phyloP scores from a whole-genome alignment of 2,888 invertebrate species.

The Callosobruchus maculatus region DNA sequence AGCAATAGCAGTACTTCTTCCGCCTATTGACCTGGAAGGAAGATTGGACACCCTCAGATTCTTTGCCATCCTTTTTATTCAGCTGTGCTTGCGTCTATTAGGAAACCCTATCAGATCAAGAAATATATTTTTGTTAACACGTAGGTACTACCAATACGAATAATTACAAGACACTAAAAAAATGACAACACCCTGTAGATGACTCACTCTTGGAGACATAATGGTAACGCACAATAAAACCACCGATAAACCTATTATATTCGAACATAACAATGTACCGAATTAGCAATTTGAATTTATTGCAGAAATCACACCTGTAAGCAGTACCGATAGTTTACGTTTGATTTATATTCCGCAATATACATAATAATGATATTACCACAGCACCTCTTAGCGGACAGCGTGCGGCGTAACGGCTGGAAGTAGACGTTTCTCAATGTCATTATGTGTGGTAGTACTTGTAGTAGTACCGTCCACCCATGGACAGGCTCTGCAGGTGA shows the following conservation, averaged over 20 bases:
- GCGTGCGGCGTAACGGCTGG: background rate
- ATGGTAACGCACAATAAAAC: background rate
- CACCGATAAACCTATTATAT: background rate
- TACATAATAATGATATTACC: background rate
- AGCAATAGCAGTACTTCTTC: no score
- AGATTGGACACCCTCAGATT: no score
- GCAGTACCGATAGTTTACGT: background rate
- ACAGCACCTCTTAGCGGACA: background rate
- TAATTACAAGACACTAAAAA: no score
- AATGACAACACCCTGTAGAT: background rate
- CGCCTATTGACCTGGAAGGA: no score
- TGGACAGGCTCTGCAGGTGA: background rate
- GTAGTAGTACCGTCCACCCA: slow-evolving; percentile 9
- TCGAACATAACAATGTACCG: background rate
- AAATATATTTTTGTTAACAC: no score
- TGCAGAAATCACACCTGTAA: background rate
- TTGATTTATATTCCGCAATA: background rate
- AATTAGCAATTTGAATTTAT: background rate
- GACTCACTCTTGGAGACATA: background rate
- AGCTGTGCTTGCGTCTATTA: no score
- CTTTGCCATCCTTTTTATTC: no score
- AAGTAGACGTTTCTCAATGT: slow-evolving; percentile 13
- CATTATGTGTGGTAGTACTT: slow-evolving; percentile 21
- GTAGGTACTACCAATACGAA: no score
- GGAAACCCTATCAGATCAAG: no score